A percentile compares a stretch with the other conserved stretches of the same genome.
phyloP scores from a whole-genome alignment of 2,113 vertebrate genomes.

The Notarius lentiginosus region DNA sequence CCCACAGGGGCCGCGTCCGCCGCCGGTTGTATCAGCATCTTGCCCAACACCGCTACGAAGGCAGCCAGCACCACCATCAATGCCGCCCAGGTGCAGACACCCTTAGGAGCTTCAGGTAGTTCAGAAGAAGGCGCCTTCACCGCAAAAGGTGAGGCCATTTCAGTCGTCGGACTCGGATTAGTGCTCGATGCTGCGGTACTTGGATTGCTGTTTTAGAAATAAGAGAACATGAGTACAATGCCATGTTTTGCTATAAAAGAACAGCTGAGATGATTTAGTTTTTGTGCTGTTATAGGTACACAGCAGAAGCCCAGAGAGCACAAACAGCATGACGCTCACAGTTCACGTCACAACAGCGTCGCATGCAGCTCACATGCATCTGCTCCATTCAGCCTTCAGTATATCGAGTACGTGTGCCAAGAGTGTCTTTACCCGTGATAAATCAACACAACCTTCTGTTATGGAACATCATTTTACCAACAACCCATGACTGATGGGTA shows the following conservation, averaged over 20 bases:
- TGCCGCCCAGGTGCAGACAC: constrained; percentile 76
- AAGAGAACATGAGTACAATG: background rate
- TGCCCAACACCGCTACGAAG: constrained; percentile 81
- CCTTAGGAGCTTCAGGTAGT: constrained; percentile 67
- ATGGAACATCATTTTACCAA: background rate
- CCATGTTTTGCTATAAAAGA: background rate
- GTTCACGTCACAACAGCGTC: background rate
- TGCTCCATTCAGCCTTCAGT: background rate
- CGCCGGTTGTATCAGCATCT: constrained; percentile 81
- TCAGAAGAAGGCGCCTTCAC: constrained; percentile 54
- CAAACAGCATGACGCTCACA: background rate
- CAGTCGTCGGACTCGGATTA: constrained; percentile 55
- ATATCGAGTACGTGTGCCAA: background rate
- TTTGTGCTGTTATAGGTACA: background rate
- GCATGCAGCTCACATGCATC: background rate
- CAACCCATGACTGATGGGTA: background rate
- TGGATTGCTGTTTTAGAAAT: constrained; percentile 8
- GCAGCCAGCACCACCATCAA: constrained; percentile 79
- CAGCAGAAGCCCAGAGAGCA: background rate
- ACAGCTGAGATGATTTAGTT: background rate
- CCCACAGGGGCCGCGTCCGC: constrained; percentile 84
- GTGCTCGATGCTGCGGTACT: constrained; percentile 62
- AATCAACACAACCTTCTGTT: background rate
- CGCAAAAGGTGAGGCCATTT: constrained; percentile 51
- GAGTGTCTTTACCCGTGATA: background rate